These are phyloP conservation scores for Stenopsyche tienmushanensis DNA, from an alignment of 1,140 invertebrate species.

Conservation along the genomic window DNA sequence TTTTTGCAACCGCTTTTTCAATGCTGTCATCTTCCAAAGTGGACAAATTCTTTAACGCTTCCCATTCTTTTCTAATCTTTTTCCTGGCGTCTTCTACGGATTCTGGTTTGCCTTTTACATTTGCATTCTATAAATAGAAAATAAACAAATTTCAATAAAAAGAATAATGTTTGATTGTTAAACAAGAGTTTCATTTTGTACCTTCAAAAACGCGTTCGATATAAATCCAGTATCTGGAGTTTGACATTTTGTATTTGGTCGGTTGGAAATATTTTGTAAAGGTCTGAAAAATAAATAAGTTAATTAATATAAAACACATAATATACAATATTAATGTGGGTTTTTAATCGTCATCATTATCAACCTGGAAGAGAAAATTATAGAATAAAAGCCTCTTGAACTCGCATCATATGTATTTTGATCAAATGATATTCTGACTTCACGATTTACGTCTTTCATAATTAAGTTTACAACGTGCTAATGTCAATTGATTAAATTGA, in stretches of 20 bases:
- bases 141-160: background rate
- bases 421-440: no score
- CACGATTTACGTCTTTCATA: no score
- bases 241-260: background rate
- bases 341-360: no score
- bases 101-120: slow-evolving; percentile 20
- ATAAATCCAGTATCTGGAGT: background rate
- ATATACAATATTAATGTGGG: no score
- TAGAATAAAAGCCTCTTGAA: no score
- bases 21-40: slow-evolving; percentile 18
- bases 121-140: slow-evolving; percentile 13
- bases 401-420: no score
- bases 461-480: no score
- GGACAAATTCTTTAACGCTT: slow-evolving; percentile 36
- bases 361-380: no score
- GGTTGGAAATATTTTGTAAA: background rate
- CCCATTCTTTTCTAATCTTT: slow-evolving; percentile 37
- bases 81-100: slow-evolving; percentile 34
- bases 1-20: slow-evolving; percentile 9
- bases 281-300: background rate
- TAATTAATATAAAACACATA: background rate
- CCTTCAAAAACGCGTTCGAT: background rate
- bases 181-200: background rate
- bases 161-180: background rate
- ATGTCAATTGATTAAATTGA: no score